phyloP scores from a whole-genome alignment of 1,140 invertebrate genomes.

The Hylyphantes graminicola region DNA sequence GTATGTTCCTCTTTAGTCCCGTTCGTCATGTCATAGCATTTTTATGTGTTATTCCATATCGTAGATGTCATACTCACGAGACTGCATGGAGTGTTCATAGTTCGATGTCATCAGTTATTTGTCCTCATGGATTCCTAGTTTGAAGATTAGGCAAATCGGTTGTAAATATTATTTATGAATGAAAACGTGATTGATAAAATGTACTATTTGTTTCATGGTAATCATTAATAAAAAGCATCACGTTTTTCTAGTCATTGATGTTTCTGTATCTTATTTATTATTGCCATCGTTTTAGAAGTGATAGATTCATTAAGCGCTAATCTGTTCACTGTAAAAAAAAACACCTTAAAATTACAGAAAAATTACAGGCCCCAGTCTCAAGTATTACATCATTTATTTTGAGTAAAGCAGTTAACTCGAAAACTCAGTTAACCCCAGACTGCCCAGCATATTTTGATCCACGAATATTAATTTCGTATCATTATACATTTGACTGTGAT shows the following conservation, averaged over 20 bases:
- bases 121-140: constrained; percentile 19
- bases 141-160: neutral
- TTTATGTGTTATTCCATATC: constrained; percentile 12
- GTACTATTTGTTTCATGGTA: neutral
- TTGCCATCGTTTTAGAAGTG: no score
- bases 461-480: no score
- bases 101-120: constrained; percentile 2
- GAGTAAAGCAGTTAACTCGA: no score
- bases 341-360: no score
- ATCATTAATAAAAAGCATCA: constrained; percentile 20
- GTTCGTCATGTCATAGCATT: neutral
- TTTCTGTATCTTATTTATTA: neutral
- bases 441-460: no score
- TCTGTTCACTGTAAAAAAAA: no score
- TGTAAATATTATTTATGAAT: constrained; percentile 40
- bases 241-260: constrained; percentile 4
- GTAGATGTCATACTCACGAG: neutral
- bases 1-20: constrained; percentile 34
- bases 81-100: neutral
- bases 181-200: constrained; percentile 5
- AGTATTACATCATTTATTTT: no score
- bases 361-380: no score
- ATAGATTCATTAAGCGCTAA: no score
- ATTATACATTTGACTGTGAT: no score
- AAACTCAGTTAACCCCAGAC: no score